Conservation (phyloP, 2,888 invertebrate species). For the Nesidiocoris tenuis region DNA sequence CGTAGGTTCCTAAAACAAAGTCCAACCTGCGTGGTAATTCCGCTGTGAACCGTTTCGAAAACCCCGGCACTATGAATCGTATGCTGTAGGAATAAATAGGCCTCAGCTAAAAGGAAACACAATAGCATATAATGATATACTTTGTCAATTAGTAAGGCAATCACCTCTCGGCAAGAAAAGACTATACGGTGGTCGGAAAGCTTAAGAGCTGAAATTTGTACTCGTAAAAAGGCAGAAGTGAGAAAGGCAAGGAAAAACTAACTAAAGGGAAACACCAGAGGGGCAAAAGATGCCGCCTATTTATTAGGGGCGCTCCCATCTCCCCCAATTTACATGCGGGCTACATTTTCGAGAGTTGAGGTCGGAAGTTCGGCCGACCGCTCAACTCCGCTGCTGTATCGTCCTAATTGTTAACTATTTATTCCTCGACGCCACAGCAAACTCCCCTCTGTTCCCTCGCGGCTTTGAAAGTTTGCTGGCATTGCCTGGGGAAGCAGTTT, state of each 20-base stretch:
- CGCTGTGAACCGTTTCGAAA: too few relatives aligned
- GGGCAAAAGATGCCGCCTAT: slow-evolving; percentile 11
- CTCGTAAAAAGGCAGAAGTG: too few relatives aligned
- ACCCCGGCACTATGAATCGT: too few relatives aligned
- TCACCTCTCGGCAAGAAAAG: too few relatives aligned
- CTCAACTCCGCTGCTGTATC: neutral
- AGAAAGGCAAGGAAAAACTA: neutral
- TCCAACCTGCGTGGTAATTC: too few relatives aligned
- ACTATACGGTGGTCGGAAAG: too few relatives aligned
- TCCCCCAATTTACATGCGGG: slow-evolving; percentile 20
- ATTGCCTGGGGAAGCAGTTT: neutral
- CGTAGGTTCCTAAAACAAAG: too few relatives aligned
- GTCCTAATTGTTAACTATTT: slow-evolving; percentile 31
- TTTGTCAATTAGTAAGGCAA: too few relatives aligned
- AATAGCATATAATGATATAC: too few relatives aligned
- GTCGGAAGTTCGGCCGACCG: neutral
- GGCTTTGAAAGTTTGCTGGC: neutral
- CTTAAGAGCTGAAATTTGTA: too few relatives aligned
- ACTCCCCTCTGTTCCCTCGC: neutral
- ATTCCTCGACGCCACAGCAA: neutral
- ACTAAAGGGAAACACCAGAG: neutral
- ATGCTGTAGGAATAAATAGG: too few relatives aligned
- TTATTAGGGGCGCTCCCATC: slow-evolving; percentile 27
- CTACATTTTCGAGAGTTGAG: slow-evolving; percentile 1
- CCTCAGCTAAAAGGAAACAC: too few relatives aligned